Evolutionary conservation across 2,797 vertebrate species (phyloP), one percentile per base, ranked within the genome.

Genomic region (Halcyon badia): DNA sequence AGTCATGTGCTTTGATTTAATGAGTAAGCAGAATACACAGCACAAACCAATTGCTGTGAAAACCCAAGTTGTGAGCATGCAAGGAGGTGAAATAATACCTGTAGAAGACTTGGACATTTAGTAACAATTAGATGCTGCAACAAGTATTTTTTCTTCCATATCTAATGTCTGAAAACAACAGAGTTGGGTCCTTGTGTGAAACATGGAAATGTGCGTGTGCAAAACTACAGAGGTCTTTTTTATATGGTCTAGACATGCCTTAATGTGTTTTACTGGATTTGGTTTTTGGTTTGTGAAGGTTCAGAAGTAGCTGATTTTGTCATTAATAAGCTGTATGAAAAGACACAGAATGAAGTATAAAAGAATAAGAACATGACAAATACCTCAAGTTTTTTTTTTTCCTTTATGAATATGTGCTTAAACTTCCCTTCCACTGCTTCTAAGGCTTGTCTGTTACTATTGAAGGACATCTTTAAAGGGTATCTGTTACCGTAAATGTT

Each of bases 1-100:
- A 92, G 24, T 64, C 61, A 41, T 3, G 25, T 87, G 56, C 68
- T 93, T 89, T 93, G 42, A 79, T 89, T 94, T 86, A 86, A 87
- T 51, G 64, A 83, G 56, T 44, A 72, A 75, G 60, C 25, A 84
- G 58, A 68, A 75, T 37, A 30, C 20, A 33, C 20, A 28, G 51
- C 56, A 81, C 65, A 86, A n/a, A 78, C 39, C 22, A 51, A 28
- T 51, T 51, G 26, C 49, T 28, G 49, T 48, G 52, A 73, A 88
- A 95, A 69, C 10, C 13, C 10, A 42, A 52, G 44, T 48, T 31
- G 49, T 77, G 83, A 89, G 76, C 19, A 30, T 4, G 16, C 19
- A 91, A 56, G 13, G 20, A 71, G 44, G 33, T 83, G 16, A 92
- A 85, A 83, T 49, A 77, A 89, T 35, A 8, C 10, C 35, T 65